Evolutionary conservation across 1,140 invertebrate genomes (phyloP).

Genomic region (Paraescarpia echinospica): DNA sequence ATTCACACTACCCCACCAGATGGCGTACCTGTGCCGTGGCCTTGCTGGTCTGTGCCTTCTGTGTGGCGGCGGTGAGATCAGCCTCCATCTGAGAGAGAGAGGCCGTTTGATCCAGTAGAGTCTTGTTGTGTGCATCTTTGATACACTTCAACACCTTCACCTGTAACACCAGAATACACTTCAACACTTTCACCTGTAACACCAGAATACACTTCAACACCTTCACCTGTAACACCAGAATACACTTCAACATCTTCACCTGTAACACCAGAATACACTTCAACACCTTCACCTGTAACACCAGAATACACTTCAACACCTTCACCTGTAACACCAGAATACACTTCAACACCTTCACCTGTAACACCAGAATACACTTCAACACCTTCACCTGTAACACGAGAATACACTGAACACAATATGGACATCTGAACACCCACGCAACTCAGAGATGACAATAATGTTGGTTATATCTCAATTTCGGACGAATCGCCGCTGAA

Average conservation of each 20-base stretch:
- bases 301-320: neutral
- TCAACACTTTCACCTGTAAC: neutral
- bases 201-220: neutral
- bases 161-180: neutral
- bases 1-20: neutral
- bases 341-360: neutral
- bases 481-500: too few relatives aligned
- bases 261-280: too few relatives aligned
- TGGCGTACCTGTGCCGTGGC: neutral
- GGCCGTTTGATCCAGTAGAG: neutral
- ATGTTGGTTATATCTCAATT: too few relatives aligned
- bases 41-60: neutral
- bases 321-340: too few relatives aligned
- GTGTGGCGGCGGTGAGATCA: neutral
- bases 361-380: neutral
- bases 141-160: neutral
- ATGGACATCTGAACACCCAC: too few relatives aligned
- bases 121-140: neutral
- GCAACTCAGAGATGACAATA: too few relatives aligned
- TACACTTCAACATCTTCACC: neutral
- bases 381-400: too few relatives aligned
- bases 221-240: neutral
- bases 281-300: neutral
- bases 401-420: too few relatives aligned
- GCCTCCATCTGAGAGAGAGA: neutral